Percentiles rank a stretch among this genome's conserved stretches.
These are phyloP conservation scores for Carollia perspicillata DNA, from an alignment of 2,113 vertebrate species.

Conservation along the genomic window DNA sequence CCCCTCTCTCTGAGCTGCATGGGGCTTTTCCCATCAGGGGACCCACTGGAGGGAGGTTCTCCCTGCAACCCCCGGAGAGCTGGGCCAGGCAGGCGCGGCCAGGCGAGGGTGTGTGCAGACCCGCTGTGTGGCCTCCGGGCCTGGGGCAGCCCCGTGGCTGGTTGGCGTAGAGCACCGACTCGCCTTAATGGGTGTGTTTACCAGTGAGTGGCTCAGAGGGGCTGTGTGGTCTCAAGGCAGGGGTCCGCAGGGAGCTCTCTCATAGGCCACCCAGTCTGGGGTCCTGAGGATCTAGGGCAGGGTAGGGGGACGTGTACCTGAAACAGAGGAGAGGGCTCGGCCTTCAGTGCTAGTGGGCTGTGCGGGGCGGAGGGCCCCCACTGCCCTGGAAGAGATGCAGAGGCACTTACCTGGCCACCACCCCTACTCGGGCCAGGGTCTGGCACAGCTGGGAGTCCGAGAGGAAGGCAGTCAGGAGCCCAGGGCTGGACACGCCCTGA, in stretches of 20 bases:
- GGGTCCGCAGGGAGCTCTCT: neutral
- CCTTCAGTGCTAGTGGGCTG: rapidly evolving
- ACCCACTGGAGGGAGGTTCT: no score
- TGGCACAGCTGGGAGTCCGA: neutral
- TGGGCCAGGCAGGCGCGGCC: rapidly evolving
- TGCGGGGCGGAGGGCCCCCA: neutral
- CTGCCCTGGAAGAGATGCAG: neutral
- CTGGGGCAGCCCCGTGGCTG: rapidly evolving
- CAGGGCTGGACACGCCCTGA: rapidly evolving
- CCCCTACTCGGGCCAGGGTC: neutral
- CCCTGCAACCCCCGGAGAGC: no score
- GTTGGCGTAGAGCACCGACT: rapidly evolving
- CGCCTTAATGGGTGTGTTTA: rapidly evolving
- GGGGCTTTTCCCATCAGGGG: neutral
- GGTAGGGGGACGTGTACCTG: rapidly evolving
- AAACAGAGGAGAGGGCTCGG: neutral
- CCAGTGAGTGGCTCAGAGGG: neutral
- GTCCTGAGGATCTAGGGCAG: no score
- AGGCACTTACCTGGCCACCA: rapidly evolving
- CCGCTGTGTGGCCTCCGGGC: rapidly evolving
- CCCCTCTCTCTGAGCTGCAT: rapidly evolving
- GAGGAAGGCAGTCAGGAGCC: rapidly evolving
- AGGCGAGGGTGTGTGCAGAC: no score
- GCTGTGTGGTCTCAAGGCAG: neutral
- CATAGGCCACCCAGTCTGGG: neutral